Base-by-base conservation (phyloP, 2,797 vertebrate genomes). In the Adelosebastes latens region DNA sequence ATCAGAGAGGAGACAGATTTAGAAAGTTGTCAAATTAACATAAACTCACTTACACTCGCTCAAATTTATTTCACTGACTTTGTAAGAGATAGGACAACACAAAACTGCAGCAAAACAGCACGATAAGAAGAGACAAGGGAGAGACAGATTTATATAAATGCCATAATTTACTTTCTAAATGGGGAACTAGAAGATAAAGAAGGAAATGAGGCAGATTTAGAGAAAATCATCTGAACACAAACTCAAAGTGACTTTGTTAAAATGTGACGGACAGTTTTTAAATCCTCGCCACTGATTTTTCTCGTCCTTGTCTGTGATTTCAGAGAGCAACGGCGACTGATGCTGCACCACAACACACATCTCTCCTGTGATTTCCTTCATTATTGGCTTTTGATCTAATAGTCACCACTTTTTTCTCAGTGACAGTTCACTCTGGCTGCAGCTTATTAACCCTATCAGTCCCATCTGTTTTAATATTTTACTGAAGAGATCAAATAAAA, bases 11-110 rank as follows among this genome's bases (percentile, higher is more conserved):
- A 86, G 82, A 83, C 83, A 73, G 87, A 89, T 91, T 92, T 89
- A 80, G 91, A 91, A 89, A 93, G 90, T 91, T 91, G 88, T 90
- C 87, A 89, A 88, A 90, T 93, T 84, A 91, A 80, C 87, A 82
- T 75, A 79, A 90, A 92, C 80, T 89, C 83, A 8, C 69, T 74
- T 36, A 62, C 27, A 36, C 75, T 25, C 42, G 20, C 75, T 82
- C 55, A 31, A 70, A 78, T 85, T 88, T 85, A 88, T 83, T 77
- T 72, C 75, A 20, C 22, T 61, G 89, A 78, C 80, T 88, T 81
- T 88, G 79, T 68, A 83, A 79, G 76, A 72, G 82, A 93, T 84
- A 82, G 88, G 72, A 55, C 67, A 59, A 80, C 81, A 86, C 66
- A 74, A 83, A 88, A 80, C 66, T 79, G 62, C 68, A 0, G 64